These are phyloP conservation scores for Gortyna flavago DNA, from an alignment of 2,888 invertebrate genomes.

Conservation along the genomic window DNA sequence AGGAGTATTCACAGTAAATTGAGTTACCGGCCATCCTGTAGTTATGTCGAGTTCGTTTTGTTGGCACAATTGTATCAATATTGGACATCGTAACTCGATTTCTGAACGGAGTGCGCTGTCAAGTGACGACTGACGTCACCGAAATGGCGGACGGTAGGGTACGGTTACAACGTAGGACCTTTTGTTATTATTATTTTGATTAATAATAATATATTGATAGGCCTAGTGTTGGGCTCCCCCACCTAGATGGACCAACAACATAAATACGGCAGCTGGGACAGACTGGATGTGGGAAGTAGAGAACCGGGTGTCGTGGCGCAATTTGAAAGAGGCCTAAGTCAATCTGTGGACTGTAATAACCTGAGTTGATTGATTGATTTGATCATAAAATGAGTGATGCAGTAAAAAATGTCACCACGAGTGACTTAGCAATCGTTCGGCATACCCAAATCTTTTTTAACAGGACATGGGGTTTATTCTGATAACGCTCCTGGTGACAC, in stretches of 20 bases:
- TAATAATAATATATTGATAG: slow-evolving; percentile 7
- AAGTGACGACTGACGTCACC: slow-evolving; percentile 72
- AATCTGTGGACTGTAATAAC: not conserved
- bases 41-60: slow-evolving; percentile 81
- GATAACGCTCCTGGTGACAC: too few relatives aligned
- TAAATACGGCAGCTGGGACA: not conserved
- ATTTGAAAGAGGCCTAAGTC: not conserved
- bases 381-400: not conserved
- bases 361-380: not conserved
- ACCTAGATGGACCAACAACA: not conserved
- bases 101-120: slow-evolving; percentile 78
- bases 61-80: slow-evolving; percentile 87
- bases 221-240: not conserved
- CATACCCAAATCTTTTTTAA: not conserved
- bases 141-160: slow-evolving; percentile 68
- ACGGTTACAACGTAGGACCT: slow-evolving; percentile 29
- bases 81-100: slow-evolving; percentile 86
- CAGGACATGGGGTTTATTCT: not conserved
- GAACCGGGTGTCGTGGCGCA: accelerated
- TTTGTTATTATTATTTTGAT: slow-evolving; percentile 29
- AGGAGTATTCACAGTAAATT: slow-evolving; percentile 77
- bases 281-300: not conserved
- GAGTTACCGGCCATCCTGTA: slow-evolving; percentile 79
- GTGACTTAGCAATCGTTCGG: not conserved
- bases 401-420: not conserved